Conservation (phyloP, 2,113 vertebrate species). For the Mirounga angustirostris region DNA sequence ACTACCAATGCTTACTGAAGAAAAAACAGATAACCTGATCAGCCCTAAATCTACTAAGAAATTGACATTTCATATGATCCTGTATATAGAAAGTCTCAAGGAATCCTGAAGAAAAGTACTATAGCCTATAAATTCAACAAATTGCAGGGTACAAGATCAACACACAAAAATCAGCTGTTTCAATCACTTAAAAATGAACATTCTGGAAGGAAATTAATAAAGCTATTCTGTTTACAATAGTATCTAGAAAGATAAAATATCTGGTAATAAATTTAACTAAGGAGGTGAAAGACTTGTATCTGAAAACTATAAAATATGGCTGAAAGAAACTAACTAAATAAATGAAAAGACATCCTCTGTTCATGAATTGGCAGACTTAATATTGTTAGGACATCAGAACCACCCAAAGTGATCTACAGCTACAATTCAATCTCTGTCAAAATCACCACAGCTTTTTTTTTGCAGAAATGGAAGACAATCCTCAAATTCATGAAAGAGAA, state of each 20-base stretch:
- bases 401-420: neutral
- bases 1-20: neutral
- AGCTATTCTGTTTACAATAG: neutral
- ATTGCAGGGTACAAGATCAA: neutral
- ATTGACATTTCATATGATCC: neutral
- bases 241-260: neutral
- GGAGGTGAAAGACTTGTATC: neutral
- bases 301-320: neutral
- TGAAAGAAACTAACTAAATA: neutral
- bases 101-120: neutral
- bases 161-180: neutral
- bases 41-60: neutral
- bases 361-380: neutral
- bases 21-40: neutral
- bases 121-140: neutral
- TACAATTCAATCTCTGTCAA: neutral
- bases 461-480: neutral
- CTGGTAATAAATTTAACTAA: neutral
- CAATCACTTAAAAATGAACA: neutral
- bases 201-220: neutral
- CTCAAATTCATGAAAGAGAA: neutral
- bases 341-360: neutral
- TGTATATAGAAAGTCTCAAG: neutral
- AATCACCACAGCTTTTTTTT: neutral
- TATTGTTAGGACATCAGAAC: neutral